These are phyloP conservation scores for Epirrhoe tristata DNA, from an alignment of 2,888 invertebrate genomes.

Conservation along the genomic window DNA sequence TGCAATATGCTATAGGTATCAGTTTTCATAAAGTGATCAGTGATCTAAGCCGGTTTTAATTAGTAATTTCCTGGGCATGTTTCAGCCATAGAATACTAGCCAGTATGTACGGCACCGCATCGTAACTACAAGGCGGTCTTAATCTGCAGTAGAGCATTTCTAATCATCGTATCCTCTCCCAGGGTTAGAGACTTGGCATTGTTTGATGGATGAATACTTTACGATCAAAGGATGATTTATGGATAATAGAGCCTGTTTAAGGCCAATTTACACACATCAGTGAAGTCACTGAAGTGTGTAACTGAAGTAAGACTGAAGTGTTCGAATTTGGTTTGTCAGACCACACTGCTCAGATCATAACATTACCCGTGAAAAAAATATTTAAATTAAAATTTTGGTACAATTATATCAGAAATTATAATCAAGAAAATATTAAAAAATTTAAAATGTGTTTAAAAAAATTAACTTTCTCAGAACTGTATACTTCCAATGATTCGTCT, in stretches of 20 bases:
- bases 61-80: slow-evolving; percentile 11
- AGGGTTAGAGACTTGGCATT: slow-evolving; percentile 11
- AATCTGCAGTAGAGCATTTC: slow-evolving; percentile 17
- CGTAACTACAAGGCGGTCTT: slow-evolving; percentile 12
- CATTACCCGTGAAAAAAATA: too few species aligned
- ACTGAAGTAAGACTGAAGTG: too few species aligned
- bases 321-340: too few species aligned
- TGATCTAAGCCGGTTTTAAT: slow-evolving; percentile 9
- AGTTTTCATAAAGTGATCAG: neutral
- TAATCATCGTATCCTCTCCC: slow-evolving; percentile 15
- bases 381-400: too few species aligned
- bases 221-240: slow-evolving; percentile 3
- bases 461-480: too few species aligned
- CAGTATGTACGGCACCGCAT: slow-evolving; percentile 10
- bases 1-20: too few species aligned
- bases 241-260: neutral
- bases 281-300: too few species aligned
- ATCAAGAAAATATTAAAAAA: too few species aligned
- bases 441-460: too few species aligned
- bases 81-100: slow-evolving; percentile 12
- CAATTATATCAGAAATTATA: too few species aligned
- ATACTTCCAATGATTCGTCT: too few species aligned
- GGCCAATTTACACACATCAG: neutral
- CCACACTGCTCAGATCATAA: too few species aligned
- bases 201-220: slow-evolving; percentile 9